Evolutionary conservation across 2,888 invertebrate species (phyloP), one percentile per base, ranked within the genome.

Genomic region (Carcina quercana): DNA sequence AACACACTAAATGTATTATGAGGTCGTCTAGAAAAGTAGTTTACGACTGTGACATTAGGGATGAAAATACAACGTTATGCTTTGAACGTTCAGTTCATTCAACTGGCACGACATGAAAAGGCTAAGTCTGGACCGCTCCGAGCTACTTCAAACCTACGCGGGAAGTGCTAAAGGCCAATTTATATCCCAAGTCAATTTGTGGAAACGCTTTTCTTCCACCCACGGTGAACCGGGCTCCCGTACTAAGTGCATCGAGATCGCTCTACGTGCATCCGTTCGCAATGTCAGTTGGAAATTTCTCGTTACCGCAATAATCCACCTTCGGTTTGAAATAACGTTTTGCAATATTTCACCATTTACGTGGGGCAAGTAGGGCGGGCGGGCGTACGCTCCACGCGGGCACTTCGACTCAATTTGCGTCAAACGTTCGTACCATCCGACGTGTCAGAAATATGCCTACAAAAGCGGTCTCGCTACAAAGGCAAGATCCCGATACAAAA

Each of bases 301-400:
- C 69, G 71, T 79, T 76, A 76, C 78, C 66, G 67, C 74, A 70
- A 72, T 80, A 76, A 76, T 78, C 75, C 69, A 74, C 67, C 68
- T 67, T 65, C 53, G 55, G 59, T 50, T 60, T 56, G 59, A 55
- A 61, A 61, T 62, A 66, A 59, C 57, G 53, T 59, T 68, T 67
- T 61, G 65, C 59, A 59, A 71, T 72, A 71, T 69, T 72, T 73
- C 59, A 67, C 65, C 64, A 67, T 69, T 68, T 67, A 59, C 57
- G 50, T 49, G 47, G 53, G 28, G 19, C 26, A 34, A 32, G 31
- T 32, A 34, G 28, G 25, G 15, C n/a, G n/a, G n/a, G n/a, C n/a
- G n/a, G n/a, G 25, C 15, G 25, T 14, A 22, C 14, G 10, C 7
- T 29, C 13, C 20, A 22, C 7, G 22, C n/a, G 14, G 14, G 6